Conservation (phyloP, 2,888 invertebrate species). For the Heliconius ethilla region DNA sequence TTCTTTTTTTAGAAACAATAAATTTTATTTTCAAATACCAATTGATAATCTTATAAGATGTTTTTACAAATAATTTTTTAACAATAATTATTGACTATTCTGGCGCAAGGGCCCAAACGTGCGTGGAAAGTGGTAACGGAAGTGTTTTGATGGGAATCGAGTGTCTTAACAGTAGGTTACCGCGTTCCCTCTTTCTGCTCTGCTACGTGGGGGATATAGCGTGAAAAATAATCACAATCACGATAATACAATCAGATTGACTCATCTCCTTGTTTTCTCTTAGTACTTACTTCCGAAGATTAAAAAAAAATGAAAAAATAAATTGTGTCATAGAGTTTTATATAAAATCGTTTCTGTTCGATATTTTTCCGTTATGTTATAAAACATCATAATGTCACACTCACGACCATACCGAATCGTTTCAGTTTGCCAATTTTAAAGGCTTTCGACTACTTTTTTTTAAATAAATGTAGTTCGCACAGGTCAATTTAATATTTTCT, state of each 20-base stretch:
- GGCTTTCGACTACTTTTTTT: neutral
- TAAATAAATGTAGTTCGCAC: neutral
- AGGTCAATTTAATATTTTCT: neutral
- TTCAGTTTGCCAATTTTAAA: slow-evolving; percentile 18
- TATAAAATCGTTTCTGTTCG: neutral
- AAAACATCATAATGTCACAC: neutral
- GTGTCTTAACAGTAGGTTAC: too few species aligned
- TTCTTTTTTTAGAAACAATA: too few species aligned
- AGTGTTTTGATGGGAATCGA: too few species aligned
- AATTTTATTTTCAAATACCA: too few species aligned
- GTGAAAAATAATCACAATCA: neutral
- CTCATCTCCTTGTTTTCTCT: neutral
- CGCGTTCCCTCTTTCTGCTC: neutral
- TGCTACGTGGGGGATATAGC: neutral
- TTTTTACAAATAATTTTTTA: too few species aligned
- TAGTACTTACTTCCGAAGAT: neutral
- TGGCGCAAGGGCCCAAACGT: too few species aligned
- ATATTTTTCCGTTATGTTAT: neutral
- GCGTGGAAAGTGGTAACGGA: too few species aligned
- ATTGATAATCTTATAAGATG: too few species aligned
- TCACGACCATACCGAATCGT: slow-evolving; percentile 21
- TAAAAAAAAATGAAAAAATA: neutral
- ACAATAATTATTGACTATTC: fast-evolving
- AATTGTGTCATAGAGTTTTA: neutral
- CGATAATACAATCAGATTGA: neutral